These are phyloP conservation scores for Tiphia femorata DNA, from an alignment of 2,888 invertebrate species.

Conservation along the genomic window DNA sequence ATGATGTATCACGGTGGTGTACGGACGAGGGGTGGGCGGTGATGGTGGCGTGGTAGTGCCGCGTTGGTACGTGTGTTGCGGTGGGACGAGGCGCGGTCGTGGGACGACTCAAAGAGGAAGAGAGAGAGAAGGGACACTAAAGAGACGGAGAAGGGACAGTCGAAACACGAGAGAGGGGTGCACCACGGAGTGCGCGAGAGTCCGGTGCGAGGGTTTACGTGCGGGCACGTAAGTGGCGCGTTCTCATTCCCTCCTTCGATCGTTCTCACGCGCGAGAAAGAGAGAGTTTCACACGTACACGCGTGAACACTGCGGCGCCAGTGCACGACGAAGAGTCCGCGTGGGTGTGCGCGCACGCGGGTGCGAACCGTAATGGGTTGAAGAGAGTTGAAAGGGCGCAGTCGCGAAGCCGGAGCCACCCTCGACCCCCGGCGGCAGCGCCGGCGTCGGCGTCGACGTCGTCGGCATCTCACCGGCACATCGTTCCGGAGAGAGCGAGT, in stretches of 20 bases:
- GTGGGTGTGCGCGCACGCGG: slow-evolving; percentile 16
- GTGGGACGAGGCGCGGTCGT: slow-evolving; percentile 20
- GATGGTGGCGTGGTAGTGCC: slow-evolving; percentile 13
- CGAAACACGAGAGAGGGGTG: slow-evolving; percentile 12
- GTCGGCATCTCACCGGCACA: slow-evolving; percentile 37
- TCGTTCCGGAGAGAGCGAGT: slow-evolving; percentile 42
- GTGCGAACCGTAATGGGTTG: slow-evolving; percentile 53
- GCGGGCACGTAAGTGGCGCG: too few relatives aligned
- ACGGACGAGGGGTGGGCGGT: slow-evolving; percentile 7
- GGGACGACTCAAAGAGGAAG: slow-evolving; percentile 5
- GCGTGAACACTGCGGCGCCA: not conserved
- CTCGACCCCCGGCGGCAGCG: slow-evolving; percentile 41
- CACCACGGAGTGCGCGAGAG: not conserved
- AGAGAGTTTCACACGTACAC: not conserved
- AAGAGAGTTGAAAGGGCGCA: slow-evolving; percentile 57
- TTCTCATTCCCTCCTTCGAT: too few relatives aligned
- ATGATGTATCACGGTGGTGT: slow-evolving; percentile 48
- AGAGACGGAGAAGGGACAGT: slow-evolving; percentile 1
- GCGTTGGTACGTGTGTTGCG: slow-evolving; percentile 38
- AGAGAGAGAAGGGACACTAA: not conserved
- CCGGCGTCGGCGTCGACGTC: slow-evolving; percentile 25
- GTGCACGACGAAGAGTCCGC: not conserved
- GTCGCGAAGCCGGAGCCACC: slow-evolving; percentile 55
- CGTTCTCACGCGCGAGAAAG: not conserved
- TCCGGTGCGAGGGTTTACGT: not conserved